A percentile compares a stretch with the other conserved stretches of the same genome.
These are phyloP conservation scores for Drosophila paranaensis DNA, from an alignment of 2,888 invertebrate genomes.

Conservation along the genomic window DNA sequence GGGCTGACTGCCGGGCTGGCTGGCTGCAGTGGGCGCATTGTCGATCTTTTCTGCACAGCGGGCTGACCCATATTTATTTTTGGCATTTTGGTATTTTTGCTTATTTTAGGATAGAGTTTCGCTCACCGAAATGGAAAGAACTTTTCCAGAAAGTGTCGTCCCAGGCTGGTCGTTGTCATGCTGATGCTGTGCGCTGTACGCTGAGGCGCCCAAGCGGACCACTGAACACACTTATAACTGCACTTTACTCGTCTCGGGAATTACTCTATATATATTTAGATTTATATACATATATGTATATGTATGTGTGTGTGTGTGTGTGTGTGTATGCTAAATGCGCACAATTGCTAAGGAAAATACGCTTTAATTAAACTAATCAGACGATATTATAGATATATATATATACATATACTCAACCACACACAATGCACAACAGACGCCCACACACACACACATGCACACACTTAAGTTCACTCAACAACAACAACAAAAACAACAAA, in stretches of 20 bases:
- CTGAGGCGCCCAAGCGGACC: slow-evolving; percentile 40
- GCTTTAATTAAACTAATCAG: slow-evolving; percentile 79
- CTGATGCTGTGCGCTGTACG: background rate
- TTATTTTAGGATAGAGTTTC: slow-evolving; percentile 8
- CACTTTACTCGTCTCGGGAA: slow-evolving; percentile 38
- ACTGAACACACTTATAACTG: slow-evolving; percentile 43
- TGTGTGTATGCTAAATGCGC: slow-evolving; percentile 54
- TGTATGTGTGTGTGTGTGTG: slow-evolving; percentile 28
- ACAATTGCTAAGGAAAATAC: slow-evolving; percentile 74
- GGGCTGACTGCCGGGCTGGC: background rate
- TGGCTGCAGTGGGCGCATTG: slow-evolving; percentile 35
- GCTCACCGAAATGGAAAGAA: slow-evolving; percentile 77
- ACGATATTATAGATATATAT: slow-evolving; percentile 43
- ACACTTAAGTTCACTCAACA: slow-evolving; percentile 9
- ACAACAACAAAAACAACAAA: slow-evolving; percentile 10
- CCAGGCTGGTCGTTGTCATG: slow-evolving; percentile 76
- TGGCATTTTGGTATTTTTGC: slow-evolving; percentile 62
- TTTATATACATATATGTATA: background rate
- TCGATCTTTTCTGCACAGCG: slow-evolving; percentile 45
- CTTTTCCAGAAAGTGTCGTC: slow-evolving; percentile 74
- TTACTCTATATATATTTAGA: background rate
- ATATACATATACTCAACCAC: slow-evolving; percentile 15
- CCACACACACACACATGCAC: slow-evolving; percentile 22
- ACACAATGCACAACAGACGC: slow-evolving; percentile 55
- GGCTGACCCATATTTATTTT: slow-evolving; percentile 75